Conservation (phyloP, 2,113 vertebrate genomes). For the Atrichornis clamosus region DNA sequence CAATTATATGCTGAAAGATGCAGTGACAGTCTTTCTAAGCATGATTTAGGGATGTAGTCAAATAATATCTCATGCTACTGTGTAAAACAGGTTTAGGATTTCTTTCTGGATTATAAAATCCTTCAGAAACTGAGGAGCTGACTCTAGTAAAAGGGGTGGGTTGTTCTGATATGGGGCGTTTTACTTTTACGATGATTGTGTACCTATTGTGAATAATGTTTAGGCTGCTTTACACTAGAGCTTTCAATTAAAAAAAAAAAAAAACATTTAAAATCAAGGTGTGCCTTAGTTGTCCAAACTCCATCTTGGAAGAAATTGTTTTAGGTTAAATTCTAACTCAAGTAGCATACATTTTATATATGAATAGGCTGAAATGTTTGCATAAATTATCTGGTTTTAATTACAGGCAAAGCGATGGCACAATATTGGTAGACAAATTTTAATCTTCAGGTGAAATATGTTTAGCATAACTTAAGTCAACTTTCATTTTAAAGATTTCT, state of each 20-base stretch:
- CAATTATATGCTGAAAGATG: neutral
- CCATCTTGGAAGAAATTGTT: slow-evolving; percentile 20
- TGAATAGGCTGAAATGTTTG: neutral
- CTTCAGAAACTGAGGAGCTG: neutral
- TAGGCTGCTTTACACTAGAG: neutral
- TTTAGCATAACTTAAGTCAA: neutral
- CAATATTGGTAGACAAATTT: neutral
- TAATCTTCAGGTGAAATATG: neutral
- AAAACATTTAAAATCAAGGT: neutral
- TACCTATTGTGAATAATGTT: neutral
- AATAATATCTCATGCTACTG: neutral
- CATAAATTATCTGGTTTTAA: neutral
- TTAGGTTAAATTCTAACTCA: neutral
- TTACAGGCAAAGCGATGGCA: neutral
- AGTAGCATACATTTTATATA: neutral
- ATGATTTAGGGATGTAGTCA: slow-evolving; percentile 5
- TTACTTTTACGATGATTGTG: neutral
- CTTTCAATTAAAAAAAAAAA: neutral
- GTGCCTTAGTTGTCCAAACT: neutral
- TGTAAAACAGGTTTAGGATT: neutral
- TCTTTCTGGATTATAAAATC: neutral
- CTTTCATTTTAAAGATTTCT: neutral
- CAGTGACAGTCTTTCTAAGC: slow-evolving; percentile 1
- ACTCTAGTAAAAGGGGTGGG: neutral
- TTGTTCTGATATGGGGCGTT: neutral